Percentiles rank a stretch among this genome's conserved stretches.
phyloP scores from a whole-genome alignment of 2,888 invertebrate species.

The Pachliopta kotzebuea region DNA sequence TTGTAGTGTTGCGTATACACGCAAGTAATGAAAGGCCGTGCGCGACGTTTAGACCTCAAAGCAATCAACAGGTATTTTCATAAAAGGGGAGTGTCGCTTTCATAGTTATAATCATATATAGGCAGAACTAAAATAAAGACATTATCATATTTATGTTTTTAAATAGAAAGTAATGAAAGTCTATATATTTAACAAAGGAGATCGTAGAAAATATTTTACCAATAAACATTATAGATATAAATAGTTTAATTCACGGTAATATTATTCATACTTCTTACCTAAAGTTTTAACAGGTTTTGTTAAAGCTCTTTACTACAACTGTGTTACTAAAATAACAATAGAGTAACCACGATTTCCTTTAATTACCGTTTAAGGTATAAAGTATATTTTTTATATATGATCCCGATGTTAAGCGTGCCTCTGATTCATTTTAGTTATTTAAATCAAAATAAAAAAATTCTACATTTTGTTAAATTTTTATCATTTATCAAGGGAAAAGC shows the following conservation, averaged over 20 bases:
- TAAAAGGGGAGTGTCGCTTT: conserved; percentile 8
- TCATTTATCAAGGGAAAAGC: too few relatives aligned
- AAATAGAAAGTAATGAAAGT: neutral
- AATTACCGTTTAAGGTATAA: neutral
- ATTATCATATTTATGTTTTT: neutral
- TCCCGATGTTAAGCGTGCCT: neutral
- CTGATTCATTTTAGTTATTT: too few relatives aligned
- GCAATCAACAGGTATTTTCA: conserved; percentile 22
- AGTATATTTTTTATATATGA: neutral
- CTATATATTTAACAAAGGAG: too few relatives aligned
- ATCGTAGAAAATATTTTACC: too few relatives aligned
- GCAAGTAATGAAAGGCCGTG: conserved; percentile 9
- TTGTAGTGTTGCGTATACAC: conserved; percentile 15
- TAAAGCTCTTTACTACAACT: neutral
- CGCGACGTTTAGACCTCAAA: conserved; percentile 10
- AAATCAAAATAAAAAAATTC: too few relatives aligned
- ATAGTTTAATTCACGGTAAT: too few relatives aligned
- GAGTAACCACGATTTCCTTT: neutral
- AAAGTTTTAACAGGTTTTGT: neutral
- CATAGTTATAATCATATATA: conserved; percentile 7
- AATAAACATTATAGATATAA: too few relatives aligned
- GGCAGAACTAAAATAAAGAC: neutral
- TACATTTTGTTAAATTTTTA: too few relatives aligned
- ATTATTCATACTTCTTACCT: too few relatives aligned
- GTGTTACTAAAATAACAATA: neutral